phyloP scores from a whole-genome alignment of 2,888 invertebrate species.

The Conops quadrifasciatus region DNA sequence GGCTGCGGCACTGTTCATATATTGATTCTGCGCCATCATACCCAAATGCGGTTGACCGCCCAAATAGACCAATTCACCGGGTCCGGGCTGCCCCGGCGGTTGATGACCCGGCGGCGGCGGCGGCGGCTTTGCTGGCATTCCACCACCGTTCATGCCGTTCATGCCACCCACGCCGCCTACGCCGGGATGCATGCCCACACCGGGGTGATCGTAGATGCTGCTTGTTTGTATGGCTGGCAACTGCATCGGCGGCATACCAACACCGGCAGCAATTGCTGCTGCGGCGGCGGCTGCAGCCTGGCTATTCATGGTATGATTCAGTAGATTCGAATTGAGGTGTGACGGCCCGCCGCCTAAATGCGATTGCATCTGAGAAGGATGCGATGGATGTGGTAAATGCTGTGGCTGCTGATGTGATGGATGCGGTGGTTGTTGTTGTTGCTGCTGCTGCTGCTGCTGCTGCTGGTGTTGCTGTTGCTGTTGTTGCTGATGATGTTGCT shows the following conservation, averaged over 20 bases:
- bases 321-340: conserved; percentile 61
- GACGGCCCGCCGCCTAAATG: conserved; percentile 50
- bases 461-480: conserved; percentile 63
- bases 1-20: conserved; percentile 62
- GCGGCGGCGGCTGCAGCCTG: conserved; percentile 57
- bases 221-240: conserved; percentile 56
- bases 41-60: conserved; percentile 62
- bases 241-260: conserved; percentile 59
- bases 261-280: conserved; percentile 52
- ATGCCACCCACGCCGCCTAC: conserved; percentile 51
- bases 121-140: conserved; percentile 23
- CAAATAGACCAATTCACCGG: conserved; percentile 63
- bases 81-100: conserved; percentile 51
- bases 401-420: conserved; percentile 68
- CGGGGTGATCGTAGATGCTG: conserved; percentile 64
- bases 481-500: conserved; percentile 65
- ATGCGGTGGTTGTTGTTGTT: conserved; percentile 65
- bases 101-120: conserved; percentile 51
- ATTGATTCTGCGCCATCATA: conserved; percentile 64
- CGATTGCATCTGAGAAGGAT: conserved; percentile 69
- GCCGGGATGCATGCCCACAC: conserved; percentile 53
- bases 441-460: conserved; percentile 65
- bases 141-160: conserved; percentile 59
- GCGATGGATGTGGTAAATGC: conserved; percentile 64
- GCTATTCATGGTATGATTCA: conserved; percentile 63